phyloP scores from a whole-genome alignment of 1,140 invertebrate genomes.

The Caenorhabditis inopinata region DNA sequence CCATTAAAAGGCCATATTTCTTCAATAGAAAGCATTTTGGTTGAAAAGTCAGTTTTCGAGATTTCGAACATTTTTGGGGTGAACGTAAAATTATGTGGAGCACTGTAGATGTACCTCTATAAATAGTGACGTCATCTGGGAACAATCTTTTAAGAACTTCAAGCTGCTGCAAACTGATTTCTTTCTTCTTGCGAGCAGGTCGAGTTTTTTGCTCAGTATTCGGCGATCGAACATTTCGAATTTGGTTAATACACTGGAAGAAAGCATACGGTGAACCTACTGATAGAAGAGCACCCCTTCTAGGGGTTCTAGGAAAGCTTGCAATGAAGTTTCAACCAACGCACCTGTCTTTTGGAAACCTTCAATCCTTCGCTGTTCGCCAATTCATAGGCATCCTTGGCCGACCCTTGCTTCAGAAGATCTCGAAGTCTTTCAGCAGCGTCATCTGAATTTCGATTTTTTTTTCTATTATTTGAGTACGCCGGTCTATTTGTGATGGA shows the following conservation, averaged over 20 bases:
- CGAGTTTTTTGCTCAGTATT: background rate
- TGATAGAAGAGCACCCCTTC: background rate
- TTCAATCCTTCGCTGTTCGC: background rate
- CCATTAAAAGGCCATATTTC: no score
- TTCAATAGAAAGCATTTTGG: no score
- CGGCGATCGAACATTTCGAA: background rate
- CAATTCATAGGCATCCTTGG: background rate
- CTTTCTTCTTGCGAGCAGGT: background rate
- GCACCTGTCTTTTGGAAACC: background rate
- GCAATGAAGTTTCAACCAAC: no score
- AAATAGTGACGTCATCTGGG: conserved; percentile 1
- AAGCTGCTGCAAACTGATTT: background rate
- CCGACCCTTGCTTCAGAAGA: background rate
- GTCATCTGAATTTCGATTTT: background rate
- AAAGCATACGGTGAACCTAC: no score
- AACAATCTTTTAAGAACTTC: background rate
- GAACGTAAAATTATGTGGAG: no score
- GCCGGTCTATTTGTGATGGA: no score
- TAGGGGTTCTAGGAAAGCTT: no score
- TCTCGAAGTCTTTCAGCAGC: background rate
- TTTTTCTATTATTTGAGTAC: no score
- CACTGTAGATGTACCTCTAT: no score
- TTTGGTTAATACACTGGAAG: background rate
- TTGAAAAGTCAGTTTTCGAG: no score
- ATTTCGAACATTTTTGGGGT: no score